phyloP scores from a whole-genome alignment of 1,140 invertebrate genomes.

The Cotesia chilonis region DNA sequence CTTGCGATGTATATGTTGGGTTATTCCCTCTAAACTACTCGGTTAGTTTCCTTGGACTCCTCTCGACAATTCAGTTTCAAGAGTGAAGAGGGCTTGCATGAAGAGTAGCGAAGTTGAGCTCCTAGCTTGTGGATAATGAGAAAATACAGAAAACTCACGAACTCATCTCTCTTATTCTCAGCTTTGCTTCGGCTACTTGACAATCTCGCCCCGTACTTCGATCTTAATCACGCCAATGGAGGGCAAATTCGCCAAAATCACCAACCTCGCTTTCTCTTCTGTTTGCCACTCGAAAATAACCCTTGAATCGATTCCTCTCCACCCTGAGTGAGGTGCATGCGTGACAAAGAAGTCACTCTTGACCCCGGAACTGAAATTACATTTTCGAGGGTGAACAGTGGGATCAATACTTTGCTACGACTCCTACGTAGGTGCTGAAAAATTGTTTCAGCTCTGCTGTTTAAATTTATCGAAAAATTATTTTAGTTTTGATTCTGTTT shows the following conservation, averaged over 20 bases:
- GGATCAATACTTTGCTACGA: too few species aligned
- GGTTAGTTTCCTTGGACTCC: conserved; percentile 9
- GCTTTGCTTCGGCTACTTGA: background rate
- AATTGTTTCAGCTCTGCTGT: too few species aligned
- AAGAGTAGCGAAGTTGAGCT: background rate
- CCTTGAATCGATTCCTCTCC: conserved; percentile 13
- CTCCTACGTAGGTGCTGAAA: too few species aligned
- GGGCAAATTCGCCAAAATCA: conserved; percentile 38
- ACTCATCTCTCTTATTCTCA: conserved; percentile 7
- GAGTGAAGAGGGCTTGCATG: too few species aligned
- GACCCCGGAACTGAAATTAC: background rate
- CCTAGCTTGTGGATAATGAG: conserved; percentile 44
- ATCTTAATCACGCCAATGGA: conserved; percentile 46
- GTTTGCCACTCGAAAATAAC: conserved; percentile 24
- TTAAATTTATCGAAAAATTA: too few species aligned
- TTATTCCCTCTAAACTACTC: background rate
- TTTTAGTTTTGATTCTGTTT: too few species aligned
- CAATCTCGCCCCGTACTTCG: conserved; percentile 13
- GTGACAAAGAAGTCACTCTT: conserved; percentile 13
- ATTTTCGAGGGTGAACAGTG: too few species aligned
- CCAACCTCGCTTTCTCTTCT: conserved; percentile 11
- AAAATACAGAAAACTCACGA: conserved; percentile 45
- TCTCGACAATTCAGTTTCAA: background rate
- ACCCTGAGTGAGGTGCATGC: background rate
- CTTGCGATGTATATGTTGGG: too few species aligned